Conservation (phyloP, 2,888 invertebrate species). For the Polietes domitor region DNA sequence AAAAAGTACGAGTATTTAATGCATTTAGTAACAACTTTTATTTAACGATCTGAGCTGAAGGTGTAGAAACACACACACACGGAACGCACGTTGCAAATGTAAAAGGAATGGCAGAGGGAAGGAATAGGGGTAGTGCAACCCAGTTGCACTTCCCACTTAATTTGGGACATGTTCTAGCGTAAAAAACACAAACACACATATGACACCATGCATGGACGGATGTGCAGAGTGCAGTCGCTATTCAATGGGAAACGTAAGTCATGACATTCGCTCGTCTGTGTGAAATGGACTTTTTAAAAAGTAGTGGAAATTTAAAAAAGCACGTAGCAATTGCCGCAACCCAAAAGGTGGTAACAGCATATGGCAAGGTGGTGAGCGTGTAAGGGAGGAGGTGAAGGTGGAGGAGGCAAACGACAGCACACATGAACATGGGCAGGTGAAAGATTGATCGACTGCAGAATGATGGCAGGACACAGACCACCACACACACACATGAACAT, state of each 20-base stretch:
- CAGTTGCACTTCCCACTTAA: neutral
- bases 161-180: constrained; percentile 4
- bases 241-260: constrained; percentile 17
- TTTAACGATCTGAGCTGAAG: neutral
- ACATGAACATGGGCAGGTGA: constrained; percentile 51
- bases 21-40: constrained; percentile 6
- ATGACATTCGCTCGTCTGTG: constrained; percentile 27
- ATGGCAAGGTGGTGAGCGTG: constrained; percentile 25
- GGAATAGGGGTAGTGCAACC: neutral
- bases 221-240: neutral
- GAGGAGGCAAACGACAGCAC: neutral
- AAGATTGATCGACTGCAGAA: constrained; percentile 18
- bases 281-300: constrained; percentile 16
- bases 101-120: neutral
- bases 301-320: constrained; percentile 27
- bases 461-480: constrained; percentile 21
- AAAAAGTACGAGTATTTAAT: constrained; percentile 22
- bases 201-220: neutral
- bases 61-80: neutral
- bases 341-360: constrained; percentile 40
- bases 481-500: no score
- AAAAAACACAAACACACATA: constrained; percentile 5
- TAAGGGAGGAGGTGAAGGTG: neutral
- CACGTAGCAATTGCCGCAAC: neutral
- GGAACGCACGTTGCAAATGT: neutral